Base-by-base conservation (phyloP, 1,140 invertebrate species). In the Halictus rubicundus region DNA sequence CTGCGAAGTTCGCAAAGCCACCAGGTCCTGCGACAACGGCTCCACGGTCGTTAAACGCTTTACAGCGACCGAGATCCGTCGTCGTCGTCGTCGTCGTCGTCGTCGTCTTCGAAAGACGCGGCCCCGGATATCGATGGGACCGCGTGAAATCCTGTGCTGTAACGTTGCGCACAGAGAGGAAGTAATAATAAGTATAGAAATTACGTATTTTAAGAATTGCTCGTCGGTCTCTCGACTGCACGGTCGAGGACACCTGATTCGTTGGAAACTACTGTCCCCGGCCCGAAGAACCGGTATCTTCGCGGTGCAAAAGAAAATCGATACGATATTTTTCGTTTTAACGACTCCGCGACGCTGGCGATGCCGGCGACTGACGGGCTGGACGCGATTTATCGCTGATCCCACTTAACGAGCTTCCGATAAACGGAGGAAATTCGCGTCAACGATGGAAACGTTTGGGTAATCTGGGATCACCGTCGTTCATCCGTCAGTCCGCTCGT, bases 371-470 rank as follows among this genome's bases (percentile, higher is more conserved):
- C 61, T 57, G 54, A 63, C 79, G 68, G 66, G 23, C 82, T 23
- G 73, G 78, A 85, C 78, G 79, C 84, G 84, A 85, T 85, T 85
- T 85, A 81, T 68, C 79, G 70, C 54, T 85, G 83, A 85, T 85
- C 84, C 84, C 76, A 69, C 78, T 78, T 85, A 85, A 85, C 84
- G 84, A 85, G 84, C 84, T 85, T 82, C 84, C 84, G 84, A 85
- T 85, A 85, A 85, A 85, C 64, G 83, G 85, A 85, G 79, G 84
- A 85, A 84, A 85, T 85, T 81, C 84, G 84, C 84, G 84, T 84
- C 84, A 82, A 60, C 83, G 79, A 81, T 85, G 84, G 77, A 85
- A 85, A 85, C 83, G 83, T 85, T 85, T 85, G 78, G 32, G 74
- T 85, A 85, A 85, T 85, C 83, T 73, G 60, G 79, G 83, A 85